Evolutionary conservation across 2,888 invertebrate genomes (phyloP).

Genomic region (Doris montereyensis): DNA sequence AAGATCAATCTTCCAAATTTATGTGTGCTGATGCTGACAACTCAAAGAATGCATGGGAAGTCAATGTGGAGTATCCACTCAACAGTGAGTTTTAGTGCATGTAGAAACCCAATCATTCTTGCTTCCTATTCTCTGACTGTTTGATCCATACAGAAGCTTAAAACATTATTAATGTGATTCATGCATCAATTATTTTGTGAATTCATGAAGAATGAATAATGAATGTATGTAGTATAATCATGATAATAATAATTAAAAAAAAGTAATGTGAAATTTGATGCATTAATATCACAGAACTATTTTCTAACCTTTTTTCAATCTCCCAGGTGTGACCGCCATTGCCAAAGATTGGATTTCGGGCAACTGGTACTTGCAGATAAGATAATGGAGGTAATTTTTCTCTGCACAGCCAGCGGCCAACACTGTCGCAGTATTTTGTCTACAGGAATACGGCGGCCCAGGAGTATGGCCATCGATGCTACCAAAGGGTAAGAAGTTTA

Average conservation of each 20-base stretch:
- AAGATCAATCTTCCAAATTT: not conserved
- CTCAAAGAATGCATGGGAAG: slow-evolving; percentile 22
- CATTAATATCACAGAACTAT: too few relatives aligned
- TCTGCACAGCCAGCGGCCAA: slow-evolving; percentile 79
- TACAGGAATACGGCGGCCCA: slow-evolving; percentile 77
- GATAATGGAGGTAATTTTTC: slow-evolving; percentile 80
- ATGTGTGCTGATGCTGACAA: slow-evolving; percentile 27
- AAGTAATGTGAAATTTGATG: too few relatives aligned
- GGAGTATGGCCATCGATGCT: slow-evolving; percentile 86
- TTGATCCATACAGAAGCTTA: too few relatives aligned
- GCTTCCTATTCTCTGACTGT: too few relatives aligned
- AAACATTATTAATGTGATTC: too few relatives aligned
- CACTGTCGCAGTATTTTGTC: slow-evolving; percentile 83
- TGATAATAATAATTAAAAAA: too few relatives aligned
- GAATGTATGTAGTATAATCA: too few relatives aligned
- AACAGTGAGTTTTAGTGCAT: slow-evolving; percentile 34
- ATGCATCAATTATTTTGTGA: too few relatives aligned
- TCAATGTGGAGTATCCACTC: slow-evolving; percentile 26
- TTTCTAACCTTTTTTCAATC: too few relatives aligned
- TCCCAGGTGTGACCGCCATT: slow-evolving; percentile 82
- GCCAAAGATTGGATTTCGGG: slow-evolving; percentile 88
- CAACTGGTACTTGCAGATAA: slow-evolving; percentile 90
- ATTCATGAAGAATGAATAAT: too few relatives aligned
- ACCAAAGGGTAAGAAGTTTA: slow-evolving; percentile 78
- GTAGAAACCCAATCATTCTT: too few relatives aligned